Base-by-base conservation (phyloP, 2,888 invertebrate species). In the Drepana falcataria region DNA sequence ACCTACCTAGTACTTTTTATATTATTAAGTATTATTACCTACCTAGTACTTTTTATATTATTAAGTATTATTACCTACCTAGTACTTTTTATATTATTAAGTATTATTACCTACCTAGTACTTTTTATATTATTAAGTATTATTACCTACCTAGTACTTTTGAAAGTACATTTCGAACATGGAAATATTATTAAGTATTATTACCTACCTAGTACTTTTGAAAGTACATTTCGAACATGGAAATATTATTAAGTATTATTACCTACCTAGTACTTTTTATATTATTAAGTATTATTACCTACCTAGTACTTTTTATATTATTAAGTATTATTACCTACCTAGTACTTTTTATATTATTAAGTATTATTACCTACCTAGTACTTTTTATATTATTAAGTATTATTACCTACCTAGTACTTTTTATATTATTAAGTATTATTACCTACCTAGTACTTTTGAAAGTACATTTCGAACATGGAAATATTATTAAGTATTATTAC, bases 191-290 rank as follows among this genome's bases (percentile, higher is more conserved):
- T 54, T 54, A 53, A 49, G 53, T 49, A 56, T 58, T 47, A 58
- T 55, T 63, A 61, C 60, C 52, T 57, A 65, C 9, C 59, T 61
- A 58, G 53, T 56, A 61, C 58, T 60, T 61, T 64, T 61, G n/a
- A n/a, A n/a, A n/a, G n/a, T 37, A 37, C 5, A 4, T 37, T 37
- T 37, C 5, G 5, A 4, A 37, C 34, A 2, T 3, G 21, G 5
- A 33, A 4, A 34, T 41, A 41, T 51, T 51, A 49, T 54, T 54
- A 53, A 49, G 53, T 49, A 56, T 58, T 47, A 58, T 55, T 63
- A 61, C 60, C 52, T 57, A 65, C 9, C 59, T 61, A 58, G 53
- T 56, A 61, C 58, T 60, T 61, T 64, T 61, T 54, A 58, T 41
- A 41, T 51, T 51, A 49, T 54, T 54, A 53, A 49, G 53, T 49